A percentile compares a stretch with the other conserved stretches of the same genome.
These are phyloP conservation scores for Champsocephalus esox DNA, from an alignment of 2,797 vertebrate genomes.

Conservation along the genomic window DNA sequence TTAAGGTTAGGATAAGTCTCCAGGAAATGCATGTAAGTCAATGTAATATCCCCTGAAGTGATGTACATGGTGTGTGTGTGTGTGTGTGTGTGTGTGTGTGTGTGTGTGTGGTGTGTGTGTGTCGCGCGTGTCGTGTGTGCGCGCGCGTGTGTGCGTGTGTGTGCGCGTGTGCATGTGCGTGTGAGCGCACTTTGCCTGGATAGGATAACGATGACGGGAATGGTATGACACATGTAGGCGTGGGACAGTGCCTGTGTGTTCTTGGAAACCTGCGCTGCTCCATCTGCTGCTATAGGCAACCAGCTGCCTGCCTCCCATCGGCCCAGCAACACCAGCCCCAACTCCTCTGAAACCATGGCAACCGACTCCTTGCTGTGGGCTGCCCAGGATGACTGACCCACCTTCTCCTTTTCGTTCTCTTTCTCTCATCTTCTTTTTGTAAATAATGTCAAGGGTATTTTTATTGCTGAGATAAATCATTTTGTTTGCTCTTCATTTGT, in stretches of 20 bases:
- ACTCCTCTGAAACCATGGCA: conserved; percentile 78
- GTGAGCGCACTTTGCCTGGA: conserved; percentile 26
- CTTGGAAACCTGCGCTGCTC: conserved; percentile 76
- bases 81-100: conserved; percentile 19
- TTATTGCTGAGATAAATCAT: conserved; percentile 24
- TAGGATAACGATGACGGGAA: conserved; percentile 59
- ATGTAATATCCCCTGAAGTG: too few species aligned
- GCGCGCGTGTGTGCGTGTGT: conserved; percentile 25
- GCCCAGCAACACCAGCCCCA: conserved; percentile 75
- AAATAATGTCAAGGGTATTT: conserved; percentile 32
- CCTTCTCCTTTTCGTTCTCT: conserved; percentile 8
- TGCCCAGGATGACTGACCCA: conserved; percentile 53
- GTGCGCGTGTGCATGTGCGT: conserved; percentile 15
- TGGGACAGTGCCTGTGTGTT: conserved; percentile 70
- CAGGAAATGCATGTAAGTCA: too few species aligned
- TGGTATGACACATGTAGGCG: conserved; percentile 73
- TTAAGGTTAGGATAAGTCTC: too few species aligned
- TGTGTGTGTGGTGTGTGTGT: neutral
- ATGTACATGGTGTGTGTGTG: neutral
- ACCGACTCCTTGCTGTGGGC: conserved; percentile 62
- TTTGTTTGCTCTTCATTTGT: conserved; percentile 19
- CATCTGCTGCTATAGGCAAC: conserved; percentile 79
- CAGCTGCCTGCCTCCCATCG: conserved; percentile 73
- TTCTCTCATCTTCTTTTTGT: conserved; percentile 38
- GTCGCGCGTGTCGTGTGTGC: conserved; percentile 19